Percentiles rank a stretch among this genome's conserved stretches.
Conservation (phyloP, 2,113 vertebrate genomes). For the Pycnonotus jocosus region DNA sequence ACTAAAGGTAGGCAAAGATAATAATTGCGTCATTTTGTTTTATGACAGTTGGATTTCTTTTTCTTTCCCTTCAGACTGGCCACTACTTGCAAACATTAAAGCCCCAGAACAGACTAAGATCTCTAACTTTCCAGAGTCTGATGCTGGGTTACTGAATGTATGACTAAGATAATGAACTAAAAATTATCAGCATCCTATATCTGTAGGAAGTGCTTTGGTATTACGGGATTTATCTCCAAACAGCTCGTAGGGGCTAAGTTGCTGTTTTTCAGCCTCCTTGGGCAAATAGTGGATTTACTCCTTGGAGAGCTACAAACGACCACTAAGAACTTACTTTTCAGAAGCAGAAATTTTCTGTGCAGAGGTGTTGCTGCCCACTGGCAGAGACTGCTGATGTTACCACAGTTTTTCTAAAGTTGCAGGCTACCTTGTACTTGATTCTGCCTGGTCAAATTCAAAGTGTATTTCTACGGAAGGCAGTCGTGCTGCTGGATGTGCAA, state of each 20-base stretch:
- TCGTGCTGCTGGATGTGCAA: background rate
- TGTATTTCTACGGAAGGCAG: background rate
- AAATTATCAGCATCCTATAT: background rate
- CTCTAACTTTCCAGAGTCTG: background rate
- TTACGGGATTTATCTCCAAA: background rate
- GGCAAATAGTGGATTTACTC: background rate
- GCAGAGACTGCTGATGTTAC: background rate
- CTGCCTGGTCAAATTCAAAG: background rate
- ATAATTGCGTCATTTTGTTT: background rate
- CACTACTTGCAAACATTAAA: background rate
- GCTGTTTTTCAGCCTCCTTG: background rate
- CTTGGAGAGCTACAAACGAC: background rate
- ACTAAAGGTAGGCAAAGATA: background rate
- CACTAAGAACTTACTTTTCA: background rate
- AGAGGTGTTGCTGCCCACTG: background rate
- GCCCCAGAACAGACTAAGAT: background rate
- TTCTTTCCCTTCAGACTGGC: background rate
- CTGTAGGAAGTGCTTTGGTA: background rate
- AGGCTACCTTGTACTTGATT: background rate
- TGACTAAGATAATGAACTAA: background rate
- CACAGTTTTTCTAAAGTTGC: background rate
- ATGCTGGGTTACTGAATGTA: background rate
- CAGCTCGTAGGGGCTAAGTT: rapidly evolving
- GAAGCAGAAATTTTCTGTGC: background rate
- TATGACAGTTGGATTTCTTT: background rate